phyloP scores from a whole-genome alignment of 2,888 invertebrate genomes.

The Acrobasis repandana region DNA sequence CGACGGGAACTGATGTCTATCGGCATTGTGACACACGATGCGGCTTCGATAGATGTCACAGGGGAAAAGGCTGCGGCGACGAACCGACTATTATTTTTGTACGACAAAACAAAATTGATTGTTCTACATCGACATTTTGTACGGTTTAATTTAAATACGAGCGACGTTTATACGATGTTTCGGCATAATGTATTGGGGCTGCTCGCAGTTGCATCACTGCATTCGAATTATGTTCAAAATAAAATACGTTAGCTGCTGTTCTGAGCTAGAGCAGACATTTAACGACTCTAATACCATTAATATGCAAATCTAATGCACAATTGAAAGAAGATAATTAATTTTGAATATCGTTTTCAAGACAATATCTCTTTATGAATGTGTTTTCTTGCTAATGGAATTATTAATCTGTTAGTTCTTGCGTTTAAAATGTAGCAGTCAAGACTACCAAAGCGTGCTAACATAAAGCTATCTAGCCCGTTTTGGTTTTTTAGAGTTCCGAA shows the following conservation, averaged over 20 bases:
- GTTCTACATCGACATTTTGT: conserved; percentile 48
- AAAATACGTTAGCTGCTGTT: not conserved
- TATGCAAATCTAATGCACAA: not conserved
- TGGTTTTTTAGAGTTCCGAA: no score
- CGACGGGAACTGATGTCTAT: conserved; percentile 79
- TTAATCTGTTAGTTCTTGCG: not conserved
- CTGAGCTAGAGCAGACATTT: not conserved
- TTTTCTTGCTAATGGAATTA: not conserved
- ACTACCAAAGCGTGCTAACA: no score
- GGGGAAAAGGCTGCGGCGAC: conserved; percentile 65
- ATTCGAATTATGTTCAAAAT: not conserved
- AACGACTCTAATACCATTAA: not conserved
- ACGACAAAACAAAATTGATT: conserved; percentile 75
- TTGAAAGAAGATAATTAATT: not conserved
- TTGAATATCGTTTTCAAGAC: not conserved
- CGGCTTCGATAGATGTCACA: conserved; percentile 73
- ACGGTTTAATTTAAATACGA: conserved; percentile 34
- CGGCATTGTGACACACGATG: conserved; percentile 76
- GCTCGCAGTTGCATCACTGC: conserved; percentile 1
- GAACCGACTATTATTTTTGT: conserved; percentile 76
- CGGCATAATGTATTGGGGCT: conserved; percentile 9
- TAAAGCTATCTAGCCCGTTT: no score
- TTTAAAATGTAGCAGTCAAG: no score
- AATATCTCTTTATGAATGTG: not conserved
- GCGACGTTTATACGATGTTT: conserved; percentile 11